Evolutionary conservation across 2,113 vertebrate genomes (phyloP), one percentile per base, ranked within the genome.

Genomic region (rabbit (Oryctolagus cuniculus)): DNA sequence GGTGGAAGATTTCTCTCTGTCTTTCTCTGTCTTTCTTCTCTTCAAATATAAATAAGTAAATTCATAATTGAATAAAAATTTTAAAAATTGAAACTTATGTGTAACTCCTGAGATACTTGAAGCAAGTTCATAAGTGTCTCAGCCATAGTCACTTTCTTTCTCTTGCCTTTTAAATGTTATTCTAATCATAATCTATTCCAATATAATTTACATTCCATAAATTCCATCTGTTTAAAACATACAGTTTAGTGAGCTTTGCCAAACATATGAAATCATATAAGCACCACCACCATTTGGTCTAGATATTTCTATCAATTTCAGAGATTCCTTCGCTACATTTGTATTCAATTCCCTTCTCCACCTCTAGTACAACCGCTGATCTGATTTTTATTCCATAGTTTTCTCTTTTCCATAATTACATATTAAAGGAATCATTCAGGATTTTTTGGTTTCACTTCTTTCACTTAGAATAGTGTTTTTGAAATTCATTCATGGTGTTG

Each of bases 391-490:
- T 51, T 85, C 58, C 36, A 72, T 34, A 64, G 22, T n/a, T 55
- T 15, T 81, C 36, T 17, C 66, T 80, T 91, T 92, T 78, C 80
- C 38, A 79, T 63, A 90, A 87, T 36, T 27, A 49, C 34, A 61
- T 15, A 61, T 53, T 89, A 93, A 58, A 44, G 66, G 69, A 21
- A 74, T 70, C n/a, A 27, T 15, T 69, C 1, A 49, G 9, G 36
- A 19, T 89, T 79, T 87, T 86, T 67, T 10, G 61, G 51, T 69
- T 82, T 90, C 61, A 31, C 72, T 93, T 80, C 53, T 91, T 96
- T 92, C 29, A 63, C 21, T 31, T 24, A 78, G 36, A 44, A 80
- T 79, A 64, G 91, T 55, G 67, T 73, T 74, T 83, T 70, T 38
- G 61, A 89, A 64, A 82, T 72, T 34, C 51, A 49, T 67, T 87